A percentile compares a stretch with the other conserved stretches of the same genome.
phyloP scores from a whole-genome alignment of 2,797 vertebrate species.

The Typhlichthys eigenmanni region DNA sequence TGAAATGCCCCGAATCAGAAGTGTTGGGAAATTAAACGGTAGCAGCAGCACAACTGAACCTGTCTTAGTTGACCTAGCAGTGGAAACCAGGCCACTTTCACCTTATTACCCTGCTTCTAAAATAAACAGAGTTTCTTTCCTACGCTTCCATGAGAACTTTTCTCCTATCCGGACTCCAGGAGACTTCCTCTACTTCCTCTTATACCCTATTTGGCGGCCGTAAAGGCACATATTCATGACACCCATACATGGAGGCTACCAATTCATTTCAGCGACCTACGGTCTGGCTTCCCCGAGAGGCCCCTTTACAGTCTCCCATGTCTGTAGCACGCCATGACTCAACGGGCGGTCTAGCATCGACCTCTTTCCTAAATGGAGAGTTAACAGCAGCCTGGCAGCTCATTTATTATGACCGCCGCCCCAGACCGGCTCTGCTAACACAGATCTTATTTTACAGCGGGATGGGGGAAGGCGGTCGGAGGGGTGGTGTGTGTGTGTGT shows the following conservation, averaged over 20 bases:
- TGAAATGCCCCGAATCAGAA: conserved; percentile 18
- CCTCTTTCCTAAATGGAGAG: conserved; percentile 47
- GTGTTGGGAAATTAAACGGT: conserved; percentile 53
- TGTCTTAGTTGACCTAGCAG: conserved; percentile 34
- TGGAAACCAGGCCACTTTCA: conserved; percentile 52
- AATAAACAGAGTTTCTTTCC: conserved; percentile 56
- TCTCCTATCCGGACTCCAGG: conserved; percentile 44
- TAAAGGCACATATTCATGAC: conserved; percentile 59
- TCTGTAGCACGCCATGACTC: conserved; percentile 65
- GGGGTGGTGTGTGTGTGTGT: no score
- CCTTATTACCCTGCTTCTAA: conserved; percentile 44
- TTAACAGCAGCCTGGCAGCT: conserved; percentile 58
- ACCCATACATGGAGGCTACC: conserved; percentile 42
- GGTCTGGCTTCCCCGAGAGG: conserved; percentile 33
- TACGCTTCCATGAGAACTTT: conserved; percentile 50
- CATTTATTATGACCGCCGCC: conserved; percentile 50
- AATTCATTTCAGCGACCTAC: conserved; percentile 49
- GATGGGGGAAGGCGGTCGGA: conserved; percentile 40
- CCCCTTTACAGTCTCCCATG: conserved; percentile 55
- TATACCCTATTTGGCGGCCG: conserved; percentile 51
- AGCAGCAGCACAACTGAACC: conserved; percentile 54
- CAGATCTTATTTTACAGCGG: conserved; percentile 57
- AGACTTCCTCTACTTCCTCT: conserved; percentile 17
- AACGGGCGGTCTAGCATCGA: conserved; percentile 44
- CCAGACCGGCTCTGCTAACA: conserved; percentile 57